Evolutionary conservation across 2,888 invertebrate genomes (phyloP).

Genomic region (Oxystoma pomonae): DNA sequence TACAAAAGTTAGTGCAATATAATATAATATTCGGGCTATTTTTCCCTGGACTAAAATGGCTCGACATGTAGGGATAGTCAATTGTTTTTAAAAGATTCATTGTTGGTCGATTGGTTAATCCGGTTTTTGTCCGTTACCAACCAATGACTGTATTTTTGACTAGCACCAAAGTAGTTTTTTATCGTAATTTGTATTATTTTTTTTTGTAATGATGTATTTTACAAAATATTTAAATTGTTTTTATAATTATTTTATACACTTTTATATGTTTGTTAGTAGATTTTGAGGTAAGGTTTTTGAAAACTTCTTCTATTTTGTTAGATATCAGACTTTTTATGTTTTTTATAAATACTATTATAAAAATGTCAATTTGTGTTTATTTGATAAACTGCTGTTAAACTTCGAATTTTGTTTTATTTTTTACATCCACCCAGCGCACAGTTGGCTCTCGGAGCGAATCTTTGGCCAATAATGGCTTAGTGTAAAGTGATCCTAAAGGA

Average conservation of each 20-base stretch:
- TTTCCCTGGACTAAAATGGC: slow-evolving; percentile 23
- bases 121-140: slow-evolving; percentile 40
- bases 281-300: slow-evolving; percentile 46
- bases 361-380: slow-evolving; percentile 50
- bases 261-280: slow-evolving; percentile 50
- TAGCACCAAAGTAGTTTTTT: slow-evolving; percentile 47
- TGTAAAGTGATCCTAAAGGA: no score
- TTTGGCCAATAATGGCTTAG: no score
- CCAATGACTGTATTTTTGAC: slow-evolving; percentile 41
- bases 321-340: slow-evolving; percentile 50
- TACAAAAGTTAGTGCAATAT: not conserved
- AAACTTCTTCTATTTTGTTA: slow-evolving; percentile 48
- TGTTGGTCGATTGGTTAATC: slow-evolving; percentile 45
- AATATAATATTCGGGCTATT: not conserved
- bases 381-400: slow-evolving; percentile 49
- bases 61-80: slow-evolving; percentile 45
- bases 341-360: slow-evolving; percentile 48
- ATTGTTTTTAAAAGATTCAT: slow-evolving; percentile 47
- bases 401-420: slow-evolving; percentile 28
- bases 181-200: slow-evolving; percentile 41
- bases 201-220: slow-evolving; percentile 41
- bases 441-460: no score
- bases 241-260: slow-evolving; percentile 49
- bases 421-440: no score
- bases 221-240: slow-evolving; percentile 46